Evolutionary conservation across 2,797 vertebrate genomes (phyloP), one percentile per base, ranked within the genome.

Genomic region (Phaenicophaeus curvirostris): DNA sequence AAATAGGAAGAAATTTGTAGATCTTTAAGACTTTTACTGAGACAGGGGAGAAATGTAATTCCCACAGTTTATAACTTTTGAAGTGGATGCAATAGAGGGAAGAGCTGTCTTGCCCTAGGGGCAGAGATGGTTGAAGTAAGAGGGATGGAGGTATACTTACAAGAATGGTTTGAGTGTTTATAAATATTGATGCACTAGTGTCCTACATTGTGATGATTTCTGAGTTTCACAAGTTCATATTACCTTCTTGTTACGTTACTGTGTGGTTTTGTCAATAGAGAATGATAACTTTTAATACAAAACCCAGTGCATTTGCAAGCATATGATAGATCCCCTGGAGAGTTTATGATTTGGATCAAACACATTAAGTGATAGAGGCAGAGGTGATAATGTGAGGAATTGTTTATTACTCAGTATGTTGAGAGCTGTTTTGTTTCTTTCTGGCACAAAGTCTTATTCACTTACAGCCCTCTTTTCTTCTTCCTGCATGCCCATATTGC

Each of bases 321-420:
- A 61, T 65, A 74, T 55, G 20, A 48, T 50, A 75, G 86, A 91
- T 68, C 19, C 66, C 73, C 85, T 82, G 74, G 55, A 84, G 89
- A 92, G 69, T 42, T 59, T 75, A 83, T 90, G 86, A 91, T 95
- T 95, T 92, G 74, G 51, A 95, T 92, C 68, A 79, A 81, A 93
- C 77, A 53, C 77, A 15, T 69, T 90, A 55, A 81, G 25, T 13
- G 11, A 86, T 74, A 75, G 78, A 90, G 39, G 82, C 27, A 91
- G 66, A 94, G 24, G 66, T 25, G 57, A 54, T 73, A 91, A 67
- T 31, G 79, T 0, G 1, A 86, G 15, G 31, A 66, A 37, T 23
- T 75, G 11, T 4, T 77, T 93, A 68, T 88, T 17, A 74, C 25
- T 87, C 41, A 5, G 12, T 81, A 50, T 35, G 46, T 81, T 90